These are phyloP conservation scores for Neoarius graeffei DNA, from an alignment of 2,113 vertebrate species.

Conservation along the genomic window DNA sequence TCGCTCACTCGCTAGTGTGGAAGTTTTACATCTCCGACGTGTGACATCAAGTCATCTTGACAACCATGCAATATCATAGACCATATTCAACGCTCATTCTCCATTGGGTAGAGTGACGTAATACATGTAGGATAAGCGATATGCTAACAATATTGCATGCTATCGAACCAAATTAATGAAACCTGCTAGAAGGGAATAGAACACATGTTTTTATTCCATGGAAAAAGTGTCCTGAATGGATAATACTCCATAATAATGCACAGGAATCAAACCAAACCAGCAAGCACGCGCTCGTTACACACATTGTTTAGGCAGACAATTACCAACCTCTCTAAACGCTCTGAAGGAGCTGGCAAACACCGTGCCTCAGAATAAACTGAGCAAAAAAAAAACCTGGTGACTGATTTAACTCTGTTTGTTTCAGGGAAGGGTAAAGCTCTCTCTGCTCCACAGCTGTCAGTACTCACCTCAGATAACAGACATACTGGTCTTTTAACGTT, in stretches of 20 bases:
- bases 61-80: no score
- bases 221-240: no score
- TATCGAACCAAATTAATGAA: no score
- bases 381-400: slow-evolving; percentile 37
- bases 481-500: neutral
- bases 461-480: neutral
- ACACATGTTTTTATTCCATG: no score
- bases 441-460: neutral
- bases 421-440: slow-evolving; percentile 21
- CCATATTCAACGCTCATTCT: no score
- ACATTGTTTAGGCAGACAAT: slow-evolving; percentile 61
- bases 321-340: slow-evolving; percentile 42
- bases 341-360: slow-evolving; percentile 66
- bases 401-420: slow-evolving; percentile 26
- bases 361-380: slow-evolving; percentile 49
- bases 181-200: no score
- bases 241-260: neutral
- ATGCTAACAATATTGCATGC: no score
- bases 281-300: slow-evolving; percentile 65
- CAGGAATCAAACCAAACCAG: slow-evolving; percentile 21
- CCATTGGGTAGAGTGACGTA: no score
- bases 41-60: no score
- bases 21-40: no score
- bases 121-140: no score
- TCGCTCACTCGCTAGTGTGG: no score